These are phyloP conservation scores for Lissocephala sabroskyi DNA, from an alignment of 2,888 invertebrate species.

Conservation along the genomic window DNA sequence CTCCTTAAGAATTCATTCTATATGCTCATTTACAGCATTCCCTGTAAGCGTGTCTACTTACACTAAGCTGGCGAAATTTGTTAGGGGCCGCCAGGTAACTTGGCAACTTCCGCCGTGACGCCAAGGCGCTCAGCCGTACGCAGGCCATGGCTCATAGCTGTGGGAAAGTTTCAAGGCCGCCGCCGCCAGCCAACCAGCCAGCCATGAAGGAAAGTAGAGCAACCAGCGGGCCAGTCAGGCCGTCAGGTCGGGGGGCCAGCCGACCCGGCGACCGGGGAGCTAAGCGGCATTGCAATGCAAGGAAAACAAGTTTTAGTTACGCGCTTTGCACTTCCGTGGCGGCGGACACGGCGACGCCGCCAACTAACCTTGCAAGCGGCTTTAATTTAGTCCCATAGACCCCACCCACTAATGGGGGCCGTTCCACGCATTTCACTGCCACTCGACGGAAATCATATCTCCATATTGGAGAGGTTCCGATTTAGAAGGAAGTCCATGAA, in stretches of 20 bases:
- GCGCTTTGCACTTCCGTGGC: conserved; percentile 40
- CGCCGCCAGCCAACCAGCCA: conserved; percentile 7
- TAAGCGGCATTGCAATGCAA: conserved; percentile 42
- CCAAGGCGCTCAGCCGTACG: conserved; percentile 12
- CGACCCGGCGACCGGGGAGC: too few species aligned
- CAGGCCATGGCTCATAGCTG: conserved; percentile 8
- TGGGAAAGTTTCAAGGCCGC: conserved; percentile 49
- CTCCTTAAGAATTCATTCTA: too few species aligned
- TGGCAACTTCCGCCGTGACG: conserved; percentile 40
- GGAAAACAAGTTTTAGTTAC: conserved; percentile 58
- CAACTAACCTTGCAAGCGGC: not conserved
- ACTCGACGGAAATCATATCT: too few species aligned
- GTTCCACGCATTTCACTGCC: not conserved
- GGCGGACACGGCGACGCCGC: not conserved
- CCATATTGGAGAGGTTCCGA: too few species aligned
- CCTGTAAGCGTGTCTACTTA: too few species aligned
- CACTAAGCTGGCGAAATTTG: too few species aligned
- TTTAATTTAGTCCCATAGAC: not conserved
- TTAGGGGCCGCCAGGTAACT: too few species aligned
- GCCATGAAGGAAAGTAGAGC: too few species aligned
- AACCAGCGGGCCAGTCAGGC: conserved; percentile 4
- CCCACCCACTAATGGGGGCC: not conserved
- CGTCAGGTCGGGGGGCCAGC: conserved; percentile 10
- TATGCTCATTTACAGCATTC: too few species aligned
- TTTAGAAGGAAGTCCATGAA: too few species aligned